Evolutionary conservation across 2,113 vertebrate species (phyloP), one percentile per base, ranked within the genome.

Genomic region (Irena cyanogastra): DNA sequence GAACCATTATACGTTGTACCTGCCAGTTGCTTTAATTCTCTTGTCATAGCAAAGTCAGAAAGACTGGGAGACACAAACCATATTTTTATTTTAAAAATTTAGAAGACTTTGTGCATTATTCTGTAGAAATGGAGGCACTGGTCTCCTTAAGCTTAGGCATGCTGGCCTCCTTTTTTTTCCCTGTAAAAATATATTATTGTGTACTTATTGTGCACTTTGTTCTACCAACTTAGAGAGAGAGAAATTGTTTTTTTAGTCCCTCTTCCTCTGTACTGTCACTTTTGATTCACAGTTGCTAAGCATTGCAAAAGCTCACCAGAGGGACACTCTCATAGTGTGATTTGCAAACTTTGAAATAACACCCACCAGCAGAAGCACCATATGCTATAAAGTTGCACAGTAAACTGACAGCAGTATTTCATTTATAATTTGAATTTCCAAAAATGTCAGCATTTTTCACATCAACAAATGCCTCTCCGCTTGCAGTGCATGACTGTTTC

Each of bases 261-360:
- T 95, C 95, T 97, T 96, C 90, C 97, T 97, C 97, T 97, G 57
- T 94, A 97, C 97, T 98, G 98, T 98, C 97, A 98, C 95, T 98
- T 97, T 95, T 96, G 95, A 98, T 98, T 98, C 98, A 97, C 98
- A 98, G 98, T 98, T 98, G 98, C 97, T 97, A 97, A 98, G 97
- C 87, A 9, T 97, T 97, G 95, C 97, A 97, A 97, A 95, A 97
- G 93, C 98, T 97, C 96, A 98, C 97, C 97, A 98, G 97, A 98
- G 98, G 97, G 97, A 98, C 97, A 96, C 95, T 97, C 97, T 98
- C 96, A 70, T 87, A 95, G 98, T 98, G 98, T 97, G 97, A 98
- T 98, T 97, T 97, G 97, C 97, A 98, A 98, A 98, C 98, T 98
- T 98, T 98, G 98, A 98, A 98, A 98, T 98, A 97, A 98, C 98